phyloP scores from a whole-genome alignment of 2,113 vertebrate genomes.

The Amphiprion percula region DNA sequence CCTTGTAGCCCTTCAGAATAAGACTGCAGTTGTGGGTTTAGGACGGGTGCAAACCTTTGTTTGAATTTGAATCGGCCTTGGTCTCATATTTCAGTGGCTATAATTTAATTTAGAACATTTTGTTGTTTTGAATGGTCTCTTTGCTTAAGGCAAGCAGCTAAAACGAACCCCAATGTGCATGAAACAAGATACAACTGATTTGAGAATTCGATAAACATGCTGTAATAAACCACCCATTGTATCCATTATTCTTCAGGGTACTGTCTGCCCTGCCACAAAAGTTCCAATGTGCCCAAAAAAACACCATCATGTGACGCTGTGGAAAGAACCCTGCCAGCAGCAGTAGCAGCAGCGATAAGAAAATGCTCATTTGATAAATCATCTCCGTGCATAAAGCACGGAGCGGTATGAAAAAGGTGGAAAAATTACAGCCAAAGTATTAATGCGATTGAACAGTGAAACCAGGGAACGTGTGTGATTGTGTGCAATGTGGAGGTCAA shows the following conservation, averaged over 20 bases:
- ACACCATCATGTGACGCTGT: slow-evolving; percentile 4
- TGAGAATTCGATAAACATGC: slow-evolving; percentile 40
- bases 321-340: slow-evolving; percentile 11
- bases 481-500: slow-evolving; percentile 33
- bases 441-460: slow-evolving; percentile 31
- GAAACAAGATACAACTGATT: slow-evolving; percentile 44
- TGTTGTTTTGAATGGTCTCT: slow-evolving; percentile 34
- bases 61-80: background rate
- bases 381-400: slow-evolving; percentile 15
- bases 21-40: background rate
- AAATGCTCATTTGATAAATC: slow-evolving; percentile 46
- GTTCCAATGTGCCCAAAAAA: slow-evolving; percentile 7
- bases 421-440: slow-evolving; percentile 6
- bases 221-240: slow-evolving; percentile 48
- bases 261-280: slow-evolving; percentile 9
- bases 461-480: background rate
- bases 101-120: slow-evolving; percentile 29
- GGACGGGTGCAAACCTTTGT: background rate
- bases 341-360: slow-evolving; percentile 6
- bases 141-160: slow-evolving; percentile 6
- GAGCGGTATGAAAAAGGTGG: slow-evolving; percentile 6
- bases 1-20: background rate
- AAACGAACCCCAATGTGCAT: slow-evolving; percentile 30
- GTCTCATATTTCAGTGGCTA: slow-evolving; percentile 17
- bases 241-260: background rate